Base-by-base conservation (phyloP, 2,113 vertebrate species). In the Archocentrus centrarchus region DNA sequence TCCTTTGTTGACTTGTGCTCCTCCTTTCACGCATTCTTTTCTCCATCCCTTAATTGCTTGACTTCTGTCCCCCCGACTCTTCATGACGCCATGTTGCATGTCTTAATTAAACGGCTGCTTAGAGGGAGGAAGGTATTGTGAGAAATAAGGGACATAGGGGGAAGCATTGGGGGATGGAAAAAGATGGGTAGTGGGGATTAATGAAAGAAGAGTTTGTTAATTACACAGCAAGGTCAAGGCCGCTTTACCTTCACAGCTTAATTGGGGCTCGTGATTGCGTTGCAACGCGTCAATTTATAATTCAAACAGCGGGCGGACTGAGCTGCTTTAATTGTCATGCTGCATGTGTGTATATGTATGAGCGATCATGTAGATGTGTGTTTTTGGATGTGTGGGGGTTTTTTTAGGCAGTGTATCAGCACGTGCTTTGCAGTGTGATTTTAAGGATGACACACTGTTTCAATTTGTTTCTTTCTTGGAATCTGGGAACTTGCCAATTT, bases 151-250 rank as follows among this genome's bases (percentile, higher is more conserved):
- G 79, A 24, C 55, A 60, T 15, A 5, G 20, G 75, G 15, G 39
- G 70, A 59, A 4, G n/a, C 11, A 3, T 20, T 32, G 39, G 44
- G 60, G 76, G 81, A 60, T 9, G 84, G 22, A 44, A 39, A 24
- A 20, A 58, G 55, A 75, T 64, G 80, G 60, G 75, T 35, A 47
- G 79, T 8, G 81, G 85, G 58, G 87, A 93, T 92, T 92, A 93
- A 94, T 90, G 87, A 92, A 93, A 93, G 90, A 93, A 85, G 83
- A 92, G 90, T 87, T 84, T 17, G 86, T 92, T 95, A 95, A 95
- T 96, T 95, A 93, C 87, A 89, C 92, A 94, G 93, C 89, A 93
- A 94, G 95, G 94, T 95, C 95, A 93, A 79, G 87, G 78, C 88
- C 68, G 61, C 68, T 93, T 94, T 94, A 91, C 92, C 92, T 95